These are phyloP conservation scores for Epistrophella euchroma DNA, from an alignment of 2,888 invertebrate genomes.

Conservation along the genomic window DNA sequence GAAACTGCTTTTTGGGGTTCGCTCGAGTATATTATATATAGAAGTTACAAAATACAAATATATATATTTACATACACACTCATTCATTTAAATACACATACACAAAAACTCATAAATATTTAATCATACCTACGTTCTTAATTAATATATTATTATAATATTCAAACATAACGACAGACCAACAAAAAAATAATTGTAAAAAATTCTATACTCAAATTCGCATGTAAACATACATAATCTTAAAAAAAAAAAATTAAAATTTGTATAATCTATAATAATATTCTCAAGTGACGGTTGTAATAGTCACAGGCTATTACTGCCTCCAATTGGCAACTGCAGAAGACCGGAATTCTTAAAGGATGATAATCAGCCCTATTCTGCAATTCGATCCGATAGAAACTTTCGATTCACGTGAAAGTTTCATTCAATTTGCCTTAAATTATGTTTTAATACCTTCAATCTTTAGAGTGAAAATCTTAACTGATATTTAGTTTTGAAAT, in stretches of 20 bases:
- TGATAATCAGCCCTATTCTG: too few species aligned
- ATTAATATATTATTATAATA: constrained; percentile 29
- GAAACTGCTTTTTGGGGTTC: constrained; percentile 56
- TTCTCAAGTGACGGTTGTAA: constrained; percentile 96
- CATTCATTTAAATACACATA: constrained; percentile 36
- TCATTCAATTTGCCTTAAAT: too few species aligned
- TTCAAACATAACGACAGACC: constrained; percentile 62
- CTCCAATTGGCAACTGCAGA: constrained; percentile 85
- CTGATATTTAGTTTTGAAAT: too few species aligned
- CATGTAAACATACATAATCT: constrained; percentile 31
- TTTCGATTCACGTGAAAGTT: too few species aligned
- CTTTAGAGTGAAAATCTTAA: too few species aligned
- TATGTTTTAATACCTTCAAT: too few species aligned
- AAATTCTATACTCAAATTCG: constrained; percentile 30
- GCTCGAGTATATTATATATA: constrained; percentile 69
- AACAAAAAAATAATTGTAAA: constrained; percentile 35
- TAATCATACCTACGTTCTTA: constrained; percentile 59
- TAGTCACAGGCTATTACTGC: constrained; percentile 92
- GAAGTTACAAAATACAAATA: constrained; percentile 30
- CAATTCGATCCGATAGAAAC: too few species aligned
- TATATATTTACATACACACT: constrained; percentile 42
- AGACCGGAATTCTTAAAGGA: constrained; percentile 59
- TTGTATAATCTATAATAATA: too few species aligned
- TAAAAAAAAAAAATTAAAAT: constrained; percentile 13
- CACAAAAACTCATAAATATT: constrained; percentile 64